Conservation (phyloP, 23 tunicate genomes). For the Halocynthia aurantium region DNA sequence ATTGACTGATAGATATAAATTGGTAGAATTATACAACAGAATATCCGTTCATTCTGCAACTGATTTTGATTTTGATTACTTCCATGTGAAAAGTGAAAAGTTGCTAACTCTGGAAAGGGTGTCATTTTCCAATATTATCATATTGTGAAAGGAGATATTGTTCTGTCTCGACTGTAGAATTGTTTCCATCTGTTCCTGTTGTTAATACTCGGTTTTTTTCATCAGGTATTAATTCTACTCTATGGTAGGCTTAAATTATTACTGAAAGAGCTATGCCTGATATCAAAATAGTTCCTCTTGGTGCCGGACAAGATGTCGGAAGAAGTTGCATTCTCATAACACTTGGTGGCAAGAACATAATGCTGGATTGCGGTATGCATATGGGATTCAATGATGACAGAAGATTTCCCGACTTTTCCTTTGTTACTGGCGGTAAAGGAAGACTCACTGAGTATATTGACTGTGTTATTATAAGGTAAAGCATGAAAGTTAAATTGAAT, state of each 20-base stretch:
- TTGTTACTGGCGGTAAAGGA: conserved; percentile 89
- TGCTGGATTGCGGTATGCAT: conserved; percentile 99
- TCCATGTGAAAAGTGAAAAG: no score
- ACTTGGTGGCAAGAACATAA: conserved; percentile 91
- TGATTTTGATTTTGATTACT: no score
- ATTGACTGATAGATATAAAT: no score
- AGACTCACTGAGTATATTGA: conserved; percentile 85
- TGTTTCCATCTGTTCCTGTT: no score
- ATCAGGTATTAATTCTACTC: no score
- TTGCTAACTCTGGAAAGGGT: no score
- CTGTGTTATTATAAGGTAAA: conserved; percentile 88
- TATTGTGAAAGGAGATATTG: no score
- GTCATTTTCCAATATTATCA: no score
- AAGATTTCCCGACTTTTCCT: conserved; percentile 91
- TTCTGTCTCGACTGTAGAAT: no score
- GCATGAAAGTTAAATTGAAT: neutral
- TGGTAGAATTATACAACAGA: no score
- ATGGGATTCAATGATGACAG: conserved; percentile 98
- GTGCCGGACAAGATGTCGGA: conserved; percentile 99
- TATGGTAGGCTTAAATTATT: neutral
- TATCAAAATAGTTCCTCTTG: conserved; percentile 90
- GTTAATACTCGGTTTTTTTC: no score
- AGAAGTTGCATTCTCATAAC: conserved; percentile 92
- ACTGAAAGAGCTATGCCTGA: conserved; percentile 69
- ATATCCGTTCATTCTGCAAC: no score